These are phyloP conservation scores for Drosophila nr. perissopoda DNA, from an alignment of 2,888 invertebrate genomes.

Conservation along the genomic window DNA sequence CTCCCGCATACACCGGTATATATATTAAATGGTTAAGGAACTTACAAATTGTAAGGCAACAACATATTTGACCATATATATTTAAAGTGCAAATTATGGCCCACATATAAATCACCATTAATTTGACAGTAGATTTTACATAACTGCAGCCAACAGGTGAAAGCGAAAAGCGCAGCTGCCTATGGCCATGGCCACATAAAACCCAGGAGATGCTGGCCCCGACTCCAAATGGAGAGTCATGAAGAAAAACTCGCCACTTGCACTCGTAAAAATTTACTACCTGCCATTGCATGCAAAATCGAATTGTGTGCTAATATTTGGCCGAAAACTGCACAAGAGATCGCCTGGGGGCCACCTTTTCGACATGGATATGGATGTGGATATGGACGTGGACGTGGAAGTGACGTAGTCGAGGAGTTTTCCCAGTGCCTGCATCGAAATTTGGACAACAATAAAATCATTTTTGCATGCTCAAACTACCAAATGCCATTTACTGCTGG, in stretches of 20 bases:
- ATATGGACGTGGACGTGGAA: slow-evolving; percentile 21
- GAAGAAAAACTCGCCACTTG: slow-evolving; percentile 71
- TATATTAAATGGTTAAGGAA: slow-evolving; percentile 2
- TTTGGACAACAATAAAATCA: slow-evolving; percentile 69
- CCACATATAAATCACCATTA: slow-evolving; percentile 79
- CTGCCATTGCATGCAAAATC: slow-evolving; percentile 75
- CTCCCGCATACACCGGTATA: not conserved
- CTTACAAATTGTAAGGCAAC: slow-evolving; percentile 10
- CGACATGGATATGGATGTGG: slow-evolving; percentile 7
- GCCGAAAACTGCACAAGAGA: slow-evolving; percentile 40
- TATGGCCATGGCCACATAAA: slow-evolving; percentile 56
- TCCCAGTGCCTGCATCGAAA: slow-evolving; percentile 27
- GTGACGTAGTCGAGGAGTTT: slow-evolving; percentile 63
- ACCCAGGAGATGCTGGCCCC: slow-evolving; percentile 21
- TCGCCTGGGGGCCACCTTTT: slow-evolving; percentile 38
- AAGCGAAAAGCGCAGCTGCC: slow-evolving; percentile 76
- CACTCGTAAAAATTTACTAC: slow-evolving; percentile 74
- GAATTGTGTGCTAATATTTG: slow-evolving; percentile 82
- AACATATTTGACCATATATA: slow-evolving; percentile 36
- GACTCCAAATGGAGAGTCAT: slow-evolving; percentile 37
- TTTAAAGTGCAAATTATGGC: slow-evolving; percentile 62
- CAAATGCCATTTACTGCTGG: slow-evolving; percentile 31
- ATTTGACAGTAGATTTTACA: slow-evolving; percentile 78
- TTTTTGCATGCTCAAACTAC: slow-evolving; percentile 63
- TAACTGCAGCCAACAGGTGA: slow-evolving; percentile 75